Conservation (phyloP, 1,140 invertebrate species). For the Armadillidium nasatum region DNA sequence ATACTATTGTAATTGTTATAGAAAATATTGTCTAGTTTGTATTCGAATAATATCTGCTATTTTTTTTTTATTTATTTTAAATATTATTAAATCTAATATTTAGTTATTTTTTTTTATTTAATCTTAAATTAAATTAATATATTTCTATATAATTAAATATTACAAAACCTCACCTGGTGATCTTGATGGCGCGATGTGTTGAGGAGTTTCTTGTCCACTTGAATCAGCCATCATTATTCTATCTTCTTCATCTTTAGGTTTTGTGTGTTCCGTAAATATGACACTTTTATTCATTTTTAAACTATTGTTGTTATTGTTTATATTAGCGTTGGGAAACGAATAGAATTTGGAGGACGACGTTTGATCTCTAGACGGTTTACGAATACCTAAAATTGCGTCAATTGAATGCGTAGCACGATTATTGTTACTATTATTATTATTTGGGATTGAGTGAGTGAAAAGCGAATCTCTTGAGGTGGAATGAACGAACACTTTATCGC, state of each 20-base stretch:
- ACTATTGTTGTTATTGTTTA: constrained; percentile 11
- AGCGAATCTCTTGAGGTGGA: not conserved
- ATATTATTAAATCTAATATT: too few species aligned
- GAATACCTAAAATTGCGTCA: constrained; percentile 1
- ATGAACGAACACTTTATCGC: not conserved
- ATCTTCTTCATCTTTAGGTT: not conserved
- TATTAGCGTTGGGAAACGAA: not conserved
- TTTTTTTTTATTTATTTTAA: too few species aligned
- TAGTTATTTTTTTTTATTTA: too few species aligned
- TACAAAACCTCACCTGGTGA: not conserved
- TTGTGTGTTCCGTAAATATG: not conserved
- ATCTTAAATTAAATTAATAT: too few species aligned
- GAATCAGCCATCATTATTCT: not conserved
- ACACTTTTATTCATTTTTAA: constrained; percentile 14
- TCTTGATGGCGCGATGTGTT: not conserved
- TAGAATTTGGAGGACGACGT: not conserved
- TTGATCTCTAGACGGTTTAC: not conserved
- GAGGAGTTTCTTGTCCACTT: not conserved
- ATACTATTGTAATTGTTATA: too few species aligned
- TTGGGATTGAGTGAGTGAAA: not conserved
- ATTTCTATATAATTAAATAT: not conserved
- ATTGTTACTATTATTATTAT: not conserved
- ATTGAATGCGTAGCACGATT: not conserved
- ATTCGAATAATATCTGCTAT: too few species aligned
- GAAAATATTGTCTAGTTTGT: too few species aligned